Evolutionary conservation across 2,888 invertebrate genomes (phyloP).

Genomic region (Scaptomyza tumidula): DNA sequence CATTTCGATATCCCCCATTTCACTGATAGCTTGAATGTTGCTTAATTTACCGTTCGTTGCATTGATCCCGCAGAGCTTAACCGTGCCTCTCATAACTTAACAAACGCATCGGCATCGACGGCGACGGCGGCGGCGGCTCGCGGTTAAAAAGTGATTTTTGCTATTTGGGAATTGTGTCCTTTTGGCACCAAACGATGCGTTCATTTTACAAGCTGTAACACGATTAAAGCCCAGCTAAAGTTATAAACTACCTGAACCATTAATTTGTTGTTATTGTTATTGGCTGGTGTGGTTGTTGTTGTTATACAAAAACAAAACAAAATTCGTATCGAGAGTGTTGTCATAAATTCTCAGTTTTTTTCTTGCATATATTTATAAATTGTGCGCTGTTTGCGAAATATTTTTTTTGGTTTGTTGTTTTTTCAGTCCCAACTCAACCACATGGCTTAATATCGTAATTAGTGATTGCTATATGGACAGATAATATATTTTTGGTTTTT

Average conservation of each 20-base stretch:
- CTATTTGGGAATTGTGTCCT: conserved; percentile 35
- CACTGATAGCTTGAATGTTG: conserved; percentile 12
- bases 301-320: conserved; percentile 1
- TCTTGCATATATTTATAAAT: conserved; percentile 63
- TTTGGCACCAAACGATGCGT: conserved; percentile 44
- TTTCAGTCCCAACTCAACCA: conserved; percentile 26
- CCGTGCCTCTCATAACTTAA: conserved; percentile 72
- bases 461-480: conserved; percentile 41
- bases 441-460: conserved; percentile 58
- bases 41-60: conserved; percentile 58
- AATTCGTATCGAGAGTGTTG: conserved; percentile 26
- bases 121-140: conserved; percentile 25
- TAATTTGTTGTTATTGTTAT: conserved; percentile 42
- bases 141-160: conserved; percentile 56
- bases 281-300: conserved; percentile 13
- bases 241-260: conserved; percentile 58
- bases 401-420: conserved; percentile 31
- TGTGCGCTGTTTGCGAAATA: conserved; percentile 42
- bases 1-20: background rate
- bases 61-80: conserved; percentile 79
- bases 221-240: conserved; percentile 49
- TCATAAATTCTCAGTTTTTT: conserved; percentile 50
- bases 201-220: conserved; percentile 60
- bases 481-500: conserved; percentile 15
- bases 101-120: conserved; percentile 28